phyloP scores from a whole-genome alignment of 1,140 invertebrate genomes.

The Episyrphus balteatus region DNA sequence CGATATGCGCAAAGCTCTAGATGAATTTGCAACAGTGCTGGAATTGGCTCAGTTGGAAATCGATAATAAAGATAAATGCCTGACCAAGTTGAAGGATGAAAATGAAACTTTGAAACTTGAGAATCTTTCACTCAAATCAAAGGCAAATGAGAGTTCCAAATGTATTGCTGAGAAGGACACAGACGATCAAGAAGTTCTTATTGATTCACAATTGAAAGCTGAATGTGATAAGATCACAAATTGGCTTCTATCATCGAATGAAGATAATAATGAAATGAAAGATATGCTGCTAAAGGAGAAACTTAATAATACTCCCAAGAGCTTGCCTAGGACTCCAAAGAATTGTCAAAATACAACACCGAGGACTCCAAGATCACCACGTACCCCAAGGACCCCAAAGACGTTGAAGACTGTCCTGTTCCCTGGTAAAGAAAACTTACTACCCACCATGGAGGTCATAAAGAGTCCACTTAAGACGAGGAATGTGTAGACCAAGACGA shows the following conservation, averaged over 20 bases:
- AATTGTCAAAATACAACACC: too few species aligned
- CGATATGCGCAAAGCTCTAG: slow-evolving; percentile 34
- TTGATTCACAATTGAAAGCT: slow-evolving; percentile 27
- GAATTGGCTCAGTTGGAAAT: slow-evolving; percentile 33
- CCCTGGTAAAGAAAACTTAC: too few species aligned
- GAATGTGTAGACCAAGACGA: too few species aligned
- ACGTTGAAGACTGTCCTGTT: too few species aligned
- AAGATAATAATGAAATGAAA: slow-evolving; percentile 1
- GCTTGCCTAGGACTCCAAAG: too few species aligned
- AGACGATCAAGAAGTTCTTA: slow-evolving; percentile 30
- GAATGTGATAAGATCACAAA: slow-evolving; percentile 33
- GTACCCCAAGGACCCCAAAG: too few species aligned
- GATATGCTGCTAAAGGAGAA: too few species aligned
- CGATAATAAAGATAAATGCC: slow-evolving; percentile 32
- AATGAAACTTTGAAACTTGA: slow-evolving; percentile 34
- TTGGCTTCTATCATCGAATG: slow-evolving; percentile 27
- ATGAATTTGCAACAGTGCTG: slow-evolving; percentile 33
- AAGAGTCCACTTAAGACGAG: too few species aligned
- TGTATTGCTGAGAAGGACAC: slow-evolving; percentile 29
- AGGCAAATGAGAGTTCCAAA: slow-evolving; percentile 18
- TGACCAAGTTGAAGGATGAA: slow-evolving; percentile 30
- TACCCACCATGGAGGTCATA: too few species aligned
- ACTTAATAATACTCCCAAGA: too few species aligned
- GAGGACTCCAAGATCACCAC: too few species aligned
- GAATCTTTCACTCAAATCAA: slow-evolving; percentile 32